Base-by-base conservation (phyloP, 2,797 vertebrate species). In the Muscicapa striata region DNA sequence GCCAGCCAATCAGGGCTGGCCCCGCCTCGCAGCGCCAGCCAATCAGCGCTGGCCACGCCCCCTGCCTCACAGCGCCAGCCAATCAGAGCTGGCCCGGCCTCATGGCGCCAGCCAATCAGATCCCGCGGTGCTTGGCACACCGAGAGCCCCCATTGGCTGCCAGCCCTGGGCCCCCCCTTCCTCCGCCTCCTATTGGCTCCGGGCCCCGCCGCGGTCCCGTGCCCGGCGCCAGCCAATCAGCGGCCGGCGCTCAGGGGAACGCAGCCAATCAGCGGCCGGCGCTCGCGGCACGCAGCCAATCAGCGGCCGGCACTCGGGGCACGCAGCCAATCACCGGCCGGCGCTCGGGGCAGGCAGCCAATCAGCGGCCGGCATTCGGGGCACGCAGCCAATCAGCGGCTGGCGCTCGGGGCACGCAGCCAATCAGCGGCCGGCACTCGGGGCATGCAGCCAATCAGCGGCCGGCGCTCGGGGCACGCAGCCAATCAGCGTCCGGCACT, bases 161-260 rank as follows among this genome's bases (percentile, higher is more conserved):
- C 63, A 15, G 83, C 83, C 83, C 72, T 40, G 21, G 3, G 98
- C 98, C 97, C 97, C 97, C 98, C 97, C 97, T 97, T 97, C 97
- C 96, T 21, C 45, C 21, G 45, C 6, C 20, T 46, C 45, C 45
- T 46, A 70, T 78, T 86, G 84, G 84, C 84, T 86, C 45, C 45
- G 45, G 20, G 45, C 45, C 45, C 45, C 45, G 8, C 41, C 41
- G 41, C 41, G 41, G 13, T 17, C 16, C 41, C 41, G 41, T 15
- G 41, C 41, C 7, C 16, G 41, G 43, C 43, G 43, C 43, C 43
- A 45, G 43, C 43, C 43, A 45, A 45, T 45, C 43, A 21, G 43
- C 43, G 43, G 43, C 21, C 16, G 5, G 14, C 21, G 2, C 43
- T 10, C 34, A n/a, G 34, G 84, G 84, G 84, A 67, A 79, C 32